Evolutionary conservation across 2,888 invertebrate genomes (phyloP).

Genomic region (Belgica antarctica): DNA sequence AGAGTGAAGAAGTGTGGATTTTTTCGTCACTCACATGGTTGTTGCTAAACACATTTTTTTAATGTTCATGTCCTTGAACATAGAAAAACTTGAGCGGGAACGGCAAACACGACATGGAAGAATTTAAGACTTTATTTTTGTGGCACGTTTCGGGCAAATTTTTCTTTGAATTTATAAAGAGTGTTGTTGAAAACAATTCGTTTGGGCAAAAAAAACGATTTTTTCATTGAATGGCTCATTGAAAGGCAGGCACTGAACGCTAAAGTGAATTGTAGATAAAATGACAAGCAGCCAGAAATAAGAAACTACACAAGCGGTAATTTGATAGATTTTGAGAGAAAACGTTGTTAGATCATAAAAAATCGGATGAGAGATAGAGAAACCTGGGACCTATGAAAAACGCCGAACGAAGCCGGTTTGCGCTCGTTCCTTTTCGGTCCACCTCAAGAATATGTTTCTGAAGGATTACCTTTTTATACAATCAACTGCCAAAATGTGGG

Average conservation of each 20-base stretch:
- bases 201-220: too few relatives aligned
- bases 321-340: slow-evolving; percentile 34
- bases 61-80: not conserved
- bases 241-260: slow-evolving; percentile 28
- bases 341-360: slow-evolving; percentile 27
- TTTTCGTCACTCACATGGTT: not conserved
- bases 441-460: slow-evolving; percentile 2
- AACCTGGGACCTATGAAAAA: not conserved
- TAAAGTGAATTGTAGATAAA: slow-evolving; percentile 40
- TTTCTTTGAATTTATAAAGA: not conserved
- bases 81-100: not conserved
- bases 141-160: not conserved
- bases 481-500: not conserved
- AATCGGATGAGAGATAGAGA: not conserved
- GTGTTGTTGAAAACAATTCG: slow-evolving; percentile 15
- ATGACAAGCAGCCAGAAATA: slow-evolving; percentile 22
- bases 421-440: not conserved
- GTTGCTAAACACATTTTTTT: slow-evolving; percentile 8
- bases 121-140: slow-evolving; percentile 14
- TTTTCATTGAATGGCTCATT: not conserved
- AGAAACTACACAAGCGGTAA: slow-evolving; percentile 31
- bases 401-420: not conserved
- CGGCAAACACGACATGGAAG: not conserved
- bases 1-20: not conserved
- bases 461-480: not conserved